These are phyloP conservation scores for Sciaenops ocellatus DNA, from an alignment of 2,797 vertebrate species.

Conservation along the genomic window DNA sequence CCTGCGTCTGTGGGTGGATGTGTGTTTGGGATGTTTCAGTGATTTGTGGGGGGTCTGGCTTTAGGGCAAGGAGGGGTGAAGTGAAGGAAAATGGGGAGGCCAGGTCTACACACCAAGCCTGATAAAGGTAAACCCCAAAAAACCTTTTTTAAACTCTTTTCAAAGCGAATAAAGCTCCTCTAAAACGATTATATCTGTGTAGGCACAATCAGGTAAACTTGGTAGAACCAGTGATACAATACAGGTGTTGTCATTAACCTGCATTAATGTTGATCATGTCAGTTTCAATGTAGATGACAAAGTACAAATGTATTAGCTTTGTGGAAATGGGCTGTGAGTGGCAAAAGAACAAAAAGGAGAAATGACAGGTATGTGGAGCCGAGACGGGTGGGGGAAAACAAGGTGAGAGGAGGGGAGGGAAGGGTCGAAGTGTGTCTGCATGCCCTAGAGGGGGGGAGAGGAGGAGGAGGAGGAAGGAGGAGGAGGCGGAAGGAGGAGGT, in stretches of 20 bases:
- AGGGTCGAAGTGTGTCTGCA: constrained; percentile 59
- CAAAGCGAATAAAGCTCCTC: neutral
- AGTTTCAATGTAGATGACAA: neutral
- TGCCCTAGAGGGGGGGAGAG: constrained; percentile 39
- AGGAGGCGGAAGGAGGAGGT: neutral
- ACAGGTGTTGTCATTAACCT: constrained; percentile 1
- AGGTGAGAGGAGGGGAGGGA: neutral
- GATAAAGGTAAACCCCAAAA: constrained; percentile 23
- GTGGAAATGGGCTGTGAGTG: constrained; percentile 11
- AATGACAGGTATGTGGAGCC: constrained; percentile 67
- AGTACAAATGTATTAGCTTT: neutral
- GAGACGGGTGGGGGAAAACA: constrained; percentile 29
- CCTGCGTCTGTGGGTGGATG: constrained; percentile 29
- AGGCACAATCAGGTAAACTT: neutral
- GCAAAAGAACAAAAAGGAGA: constrained; percentile 34
- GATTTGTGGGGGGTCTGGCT: constrained; percentile 76
- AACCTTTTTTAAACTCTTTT: neutral
- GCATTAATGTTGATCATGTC: neutral
- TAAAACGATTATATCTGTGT: neutral
- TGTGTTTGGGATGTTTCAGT: constrained; percentile 70
- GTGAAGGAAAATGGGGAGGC: constrained; percentile 28
- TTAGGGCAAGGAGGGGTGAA: constrained; percentile 48
- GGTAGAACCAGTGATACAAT: neutral
- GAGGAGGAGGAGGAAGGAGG: neutral
- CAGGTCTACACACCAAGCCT: neutral